These are phyloP conservation scores for Acanthoscelides obtectus DNA, from an alignment of 2,888 invertebrate genomes.

Conservation along the genomic window DNA sequence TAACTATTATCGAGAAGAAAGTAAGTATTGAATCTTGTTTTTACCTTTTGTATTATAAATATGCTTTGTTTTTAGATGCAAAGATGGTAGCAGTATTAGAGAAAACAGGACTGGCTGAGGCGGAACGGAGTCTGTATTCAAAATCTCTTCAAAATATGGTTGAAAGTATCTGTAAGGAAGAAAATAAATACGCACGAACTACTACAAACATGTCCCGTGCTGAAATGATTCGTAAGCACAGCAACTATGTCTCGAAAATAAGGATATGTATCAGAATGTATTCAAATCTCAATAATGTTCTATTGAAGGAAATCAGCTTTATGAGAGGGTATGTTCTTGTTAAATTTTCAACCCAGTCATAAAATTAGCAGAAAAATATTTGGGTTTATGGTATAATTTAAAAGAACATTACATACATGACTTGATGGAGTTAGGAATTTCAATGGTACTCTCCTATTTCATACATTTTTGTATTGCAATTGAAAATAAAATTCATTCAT, in stretches of 20 bases:
- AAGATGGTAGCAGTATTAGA: conserved; percentile 25
- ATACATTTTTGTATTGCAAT: no score
- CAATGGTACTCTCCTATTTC: no score
- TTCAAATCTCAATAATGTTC: conserved; percentile 31
- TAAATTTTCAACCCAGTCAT: no score
- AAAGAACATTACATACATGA: no score
- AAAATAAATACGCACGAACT: not conserved
- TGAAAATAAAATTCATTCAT: no score
- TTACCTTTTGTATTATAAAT: no score
- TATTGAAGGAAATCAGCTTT: conserved; percentile 31
- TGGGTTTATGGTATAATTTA: no score
- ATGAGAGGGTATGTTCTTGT: conserved; percentile 21
- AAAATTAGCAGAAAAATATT: no score
- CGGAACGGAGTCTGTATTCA: conserved; percentile 17
- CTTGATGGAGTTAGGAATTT: no score
- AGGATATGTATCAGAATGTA: conserved; percentile 35
- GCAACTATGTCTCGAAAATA: conserved; percentile 31
- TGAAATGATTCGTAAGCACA: conserved; percentile 30
- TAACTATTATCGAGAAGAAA: no score
- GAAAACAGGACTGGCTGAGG: conserved; percentile 24
- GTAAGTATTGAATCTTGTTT: no score
- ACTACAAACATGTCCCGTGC: conserved; percentile 23
- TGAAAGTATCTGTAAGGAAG: not conserved
- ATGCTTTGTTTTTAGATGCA: conserved; percentile 27
- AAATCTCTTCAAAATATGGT: conserved; percentile 18